These are phyloP conservation scores for Morinoia aosen DNA, from an alignment of 2,888 invertebrate genomes.

Conservation along the genomic window DNA sequence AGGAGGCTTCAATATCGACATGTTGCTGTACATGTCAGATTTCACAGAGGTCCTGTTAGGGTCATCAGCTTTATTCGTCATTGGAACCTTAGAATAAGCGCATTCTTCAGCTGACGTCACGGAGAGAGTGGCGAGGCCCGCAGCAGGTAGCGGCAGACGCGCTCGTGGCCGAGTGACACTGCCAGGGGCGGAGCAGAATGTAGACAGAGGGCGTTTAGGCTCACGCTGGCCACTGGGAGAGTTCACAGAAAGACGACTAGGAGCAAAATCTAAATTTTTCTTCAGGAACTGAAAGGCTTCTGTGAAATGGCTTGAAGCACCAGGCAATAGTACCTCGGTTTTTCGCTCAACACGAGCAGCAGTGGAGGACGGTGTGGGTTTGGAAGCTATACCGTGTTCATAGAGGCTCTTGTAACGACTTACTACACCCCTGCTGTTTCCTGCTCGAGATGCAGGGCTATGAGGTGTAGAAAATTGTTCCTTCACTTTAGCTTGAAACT, in stretches of 20 bases:
- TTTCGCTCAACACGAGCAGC: not conserved
- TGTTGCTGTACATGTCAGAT: not conserved
- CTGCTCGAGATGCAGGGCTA: not conserved
- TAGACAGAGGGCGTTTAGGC: not conserved
- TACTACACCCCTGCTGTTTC: not conserved
- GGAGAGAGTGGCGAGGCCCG: not conserved
- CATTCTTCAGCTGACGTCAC: not conserved
- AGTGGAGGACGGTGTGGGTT: not conserved
- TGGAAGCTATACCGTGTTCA: not conserved
- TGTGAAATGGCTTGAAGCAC: not conserved
- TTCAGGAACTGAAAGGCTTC: conserved; percentile 17
- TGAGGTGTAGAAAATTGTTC: not conserved
- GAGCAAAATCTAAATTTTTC: not conserved
- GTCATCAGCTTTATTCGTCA: not conserved
- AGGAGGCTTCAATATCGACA: not conserved
- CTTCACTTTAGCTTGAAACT: not conserved
- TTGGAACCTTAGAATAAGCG: not conserved
- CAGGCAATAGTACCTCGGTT: not conserved
- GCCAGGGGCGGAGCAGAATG: not conserved
- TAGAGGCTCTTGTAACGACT: not conserved
- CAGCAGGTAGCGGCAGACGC: not conserved
- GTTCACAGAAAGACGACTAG: not conserved
- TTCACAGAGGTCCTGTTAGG: not conserved
- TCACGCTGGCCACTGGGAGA: not conserved
- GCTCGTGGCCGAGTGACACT: not conserved